These are phyloP conservation scores for Drosophila pandora DNA, from an alignment of 1,140 invertebrate species.

Conservation along the genomic window DNA sequence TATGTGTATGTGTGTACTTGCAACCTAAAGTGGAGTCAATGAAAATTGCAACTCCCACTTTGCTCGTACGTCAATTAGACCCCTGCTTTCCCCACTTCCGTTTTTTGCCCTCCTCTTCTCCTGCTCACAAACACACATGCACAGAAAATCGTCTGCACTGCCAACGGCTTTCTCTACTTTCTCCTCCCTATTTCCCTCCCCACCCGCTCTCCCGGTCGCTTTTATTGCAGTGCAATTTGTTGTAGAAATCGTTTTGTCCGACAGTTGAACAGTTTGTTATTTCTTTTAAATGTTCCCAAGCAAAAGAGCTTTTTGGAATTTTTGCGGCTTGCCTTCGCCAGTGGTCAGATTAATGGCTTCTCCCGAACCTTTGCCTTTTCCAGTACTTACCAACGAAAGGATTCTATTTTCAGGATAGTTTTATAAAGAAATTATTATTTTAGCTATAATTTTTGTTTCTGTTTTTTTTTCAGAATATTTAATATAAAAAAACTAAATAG, in stretches of 20 bases:
- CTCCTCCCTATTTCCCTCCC: constrained; percentile 28
- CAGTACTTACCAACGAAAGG: neutral
- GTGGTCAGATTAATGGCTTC: constrained; percentile 52
- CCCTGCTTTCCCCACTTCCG: constrained; percentile 36
- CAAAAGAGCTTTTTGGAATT: constrained; percentile 77
- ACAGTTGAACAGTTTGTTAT: constrained; percentile 83
- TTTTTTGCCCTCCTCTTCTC: constrained; percentile 8
- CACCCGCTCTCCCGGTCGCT: constrained; percentile 22
- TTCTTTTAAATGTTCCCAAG: constrained; percentile 79
- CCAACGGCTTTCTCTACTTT: constrained; percentile 39
- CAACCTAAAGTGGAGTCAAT: constrained; percentile 81
- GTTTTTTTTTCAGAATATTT: neutral
- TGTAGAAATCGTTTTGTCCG: constrained; percentile 83
- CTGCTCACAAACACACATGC: constrained; percentile 17
- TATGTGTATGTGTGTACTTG: constrained; percentile 26
- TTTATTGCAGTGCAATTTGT: constrained; percentile 83
- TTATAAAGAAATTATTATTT: neutral
- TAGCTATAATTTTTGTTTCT: neutral
- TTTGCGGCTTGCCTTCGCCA: constrained; percentile 66
- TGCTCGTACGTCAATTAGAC: constrained; percentile 83
- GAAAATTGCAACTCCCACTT: constrained; percentile 83
- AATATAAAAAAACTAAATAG: constrained; percentile 29
- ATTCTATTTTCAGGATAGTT: neutral
- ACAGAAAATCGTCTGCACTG: constrained; percentile 43
- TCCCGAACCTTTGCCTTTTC: neutral